Conservation (phyloP, 2,888 invertebrate species). For the Calameuta idolon region DNA sequence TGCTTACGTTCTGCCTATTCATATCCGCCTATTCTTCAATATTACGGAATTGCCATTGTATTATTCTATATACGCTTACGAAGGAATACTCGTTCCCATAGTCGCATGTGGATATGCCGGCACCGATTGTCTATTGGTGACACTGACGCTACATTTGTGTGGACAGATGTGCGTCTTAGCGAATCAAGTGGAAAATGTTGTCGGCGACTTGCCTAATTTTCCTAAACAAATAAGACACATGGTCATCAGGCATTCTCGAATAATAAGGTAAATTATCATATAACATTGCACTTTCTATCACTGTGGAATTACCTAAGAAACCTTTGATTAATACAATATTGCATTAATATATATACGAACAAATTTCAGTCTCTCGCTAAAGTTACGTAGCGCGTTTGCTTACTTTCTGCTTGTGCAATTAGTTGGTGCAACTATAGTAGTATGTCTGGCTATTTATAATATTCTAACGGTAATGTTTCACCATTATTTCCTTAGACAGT, state of each 20-base stretch:
- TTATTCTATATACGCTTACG: slow-evolving; percentile 7
- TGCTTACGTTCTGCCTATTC: background rate
- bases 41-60: slow-evolving; percentile 5
- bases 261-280: background rate
- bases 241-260: background rate
- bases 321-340: too few relatives aligned
- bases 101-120: slow-evolving; percentile 24
- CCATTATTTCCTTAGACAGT: too few relatives aligned
- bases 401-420: slow-evolving; percentile 24
- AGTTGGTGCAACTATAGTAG: slow-evolving; percentile 16
- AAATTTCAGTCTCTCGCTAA: background rate
- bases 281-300: too few relatives aligned
- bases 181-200: too few relatives aligned
- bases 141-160: slow-evolving; percentile 27
- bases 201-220: too few relatives aligned
- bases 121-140: slow-evolving; percentile 23
- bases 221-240: background rate
- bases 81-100: slow-evolving; percentile 8
- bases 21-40: slow-evolving; percentile 8
- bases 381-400: background rate
- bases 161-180: slow-evolving; percentile 27
- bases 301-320: too few relatives aligned
- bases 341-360: too few relatives aligned
- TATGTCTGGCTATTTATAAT: slow-evolving; percentile 26
- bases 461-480: background rate